A percentile compares a stretch with the other conserved stretches of the same genome.
phyloP scores from a whole-genome alignment of 2,797 vertebrate species.

The Coccyzus lansbergi region DNA sequence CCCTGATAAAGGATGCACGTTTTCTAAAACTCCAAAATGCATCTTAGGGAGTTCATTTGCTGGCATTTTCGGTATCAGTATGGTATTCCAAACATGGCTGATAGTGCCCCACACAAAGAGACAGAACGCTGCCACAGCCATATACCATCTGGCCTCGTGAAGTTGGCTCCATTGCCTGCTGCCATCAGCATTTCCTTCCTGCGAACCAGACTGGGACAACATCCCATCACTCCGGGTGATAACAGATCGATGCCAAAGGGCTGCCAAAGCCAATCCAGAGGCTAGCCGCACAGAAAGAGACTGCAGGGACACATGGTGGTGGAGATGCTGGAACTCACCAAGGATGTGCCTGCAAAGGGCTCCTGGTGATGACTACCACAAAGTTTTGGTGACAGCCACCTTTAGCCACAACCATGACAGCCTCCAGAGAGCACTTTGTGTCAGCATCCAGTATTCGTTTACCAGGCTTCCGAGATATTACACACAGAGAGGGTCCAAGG shows the following conservation, averaged over 20 bases:
- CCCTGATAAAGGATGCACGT: too few relatives aligned
- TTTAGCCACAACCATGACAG: neutral
- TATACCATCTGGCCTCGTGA: neutral
- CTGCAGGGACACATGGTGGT: too few relatives aligned
- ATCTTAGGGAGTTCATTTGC: too few relatives aligned
- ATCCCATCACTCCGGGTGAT: neutral
- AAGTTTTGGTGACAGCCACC: neutral
- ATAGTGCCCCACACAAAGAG: accelerated
- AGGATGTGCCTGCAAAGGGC: neutral
- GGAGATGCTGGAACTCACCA: neutral
- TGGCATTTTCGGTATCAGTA: too few relatives aligned
- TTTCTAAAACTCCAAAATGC: too few relatives aligned
- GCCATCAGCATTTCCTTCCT: neutral
- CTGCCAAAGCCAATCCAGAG: neutral
- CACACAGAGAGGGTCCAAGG: neutral
- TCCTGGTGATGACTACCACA: neutral
- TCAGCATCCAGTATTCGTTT: neutral
- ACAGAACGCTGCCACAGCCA: neutral
- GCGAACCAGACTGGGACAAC: neutral
- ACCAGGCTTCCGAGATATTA: neutral
- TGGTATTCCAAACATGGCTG: accelerated
- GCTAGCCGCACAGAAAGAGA: neutral
- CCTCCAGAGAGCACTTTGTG: neutral
- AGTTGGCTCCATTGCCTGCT: accelerated
- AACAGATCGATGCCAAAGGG: accelerated